Percentiles rank a stretch among this genome's conserved stretches.
These are phyloP conservation scores for Anthopleura xanthogrammica DNA, from an alignment of 92 coral and sea anemone species.

Conservation along the genomic window DNA sequence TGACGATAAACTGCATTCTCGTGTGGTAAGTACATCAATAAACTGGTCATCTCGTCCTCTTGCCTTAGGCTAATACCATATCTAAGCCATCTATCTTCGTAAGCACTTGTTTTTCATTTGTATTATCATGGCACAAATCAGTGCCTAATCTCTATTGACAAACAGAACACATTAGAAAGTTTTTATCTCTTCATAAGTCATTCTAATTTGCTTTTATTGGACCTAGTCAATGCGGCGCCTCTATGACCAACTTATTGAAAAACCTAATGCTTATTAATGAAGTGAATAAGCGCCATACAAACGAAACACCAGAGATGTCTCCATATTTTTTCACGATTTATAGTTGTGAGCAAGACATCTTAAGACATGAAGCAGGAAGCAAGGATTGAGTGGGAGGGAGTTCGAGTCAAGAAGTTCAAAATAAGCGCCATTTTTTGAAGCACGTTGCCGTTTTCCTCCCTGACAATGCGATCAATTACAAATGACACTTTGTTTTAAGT, in stretches of 20 bases:
- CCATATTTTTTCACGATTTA: not conserved
- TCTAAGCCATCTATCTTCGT: not conserved
- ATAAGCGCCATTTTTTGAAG: conserved; percentile 1
- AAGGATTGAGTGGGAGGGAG: not conserved
- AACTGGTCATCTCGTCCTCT: not conserved
- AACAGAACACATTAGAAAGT: conserved; percentile 16
- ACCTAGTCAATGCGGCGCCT: conserved; percentile 68
- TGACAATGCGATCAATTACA: not conserved
- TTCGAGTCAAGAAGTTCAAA: not conserved
- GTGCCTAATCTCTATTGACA: conserved; percentile 33
- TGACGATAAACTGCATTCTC: not conserved
- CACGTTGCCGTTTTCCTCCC: not conserved
- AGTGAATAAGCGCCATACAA: conserved; percentile 43
- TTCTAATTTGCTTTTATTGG: conserved; percentile 43
- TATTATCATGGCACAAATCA: conserved; percentile 3
- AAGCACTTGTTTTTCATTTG: not conserved
- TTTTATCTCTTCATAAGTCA: conserved; percentile 28
- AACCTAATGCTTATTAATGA: conserved; percentile 62
- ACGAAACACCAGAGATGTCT: not conserved
- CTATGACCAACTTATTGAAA: conserved; percentile 48
- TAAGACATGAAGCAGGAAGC: not conserved
- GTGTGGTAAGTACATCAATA: not conserved
- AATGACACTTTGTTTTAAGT: not conserved
- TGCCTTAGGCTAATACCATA: not conserved
- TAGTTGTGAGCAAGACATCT: not conserved